These are phyloP conservation scores for Dasysyrphus tricinctus DNA, from an alignment of 2,888 invertebrate species.

Conservation along the genomic window DNA sequence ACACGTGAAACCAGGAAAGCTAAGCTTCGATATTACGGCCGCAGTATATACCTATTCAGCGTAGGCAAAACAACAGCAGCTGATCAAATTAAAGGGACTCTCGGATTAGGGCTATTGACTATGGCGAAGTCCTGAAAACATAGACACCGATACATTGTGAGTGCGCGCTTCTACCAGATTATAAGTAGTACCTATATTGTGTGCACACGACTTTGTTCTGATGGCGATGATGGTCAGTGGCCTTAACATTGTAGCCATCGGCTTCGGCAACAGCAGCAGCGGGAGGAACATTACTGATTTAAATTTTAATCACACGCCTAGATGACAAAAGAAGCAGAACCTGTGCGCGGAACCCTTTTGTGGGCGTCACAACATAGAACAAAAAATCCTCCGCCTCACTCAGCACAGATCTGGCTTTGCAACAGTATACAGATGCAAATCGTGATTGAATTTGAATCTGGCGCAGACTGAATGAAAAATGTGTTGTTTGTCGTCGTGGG, in stretches of 20 bases:
- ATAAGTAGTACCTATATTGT: conserved; percentile 16
- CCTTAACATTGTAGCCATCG: background rate
- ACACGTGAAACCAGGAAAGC: conserved; percentile 47
- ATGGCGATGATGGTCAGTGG: conserved; percentile 60
- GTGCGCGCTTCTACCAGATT: background rate
- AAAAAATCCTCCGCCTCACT: background rate
- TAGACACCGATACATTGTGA: background rate
- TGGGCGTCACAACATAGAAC: conserved; percentile 57
- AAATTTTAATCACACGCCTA: conserved; percentile 68
- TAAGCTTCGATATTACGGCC: conserved; percentile 1
- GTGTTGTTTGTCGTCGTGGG: conserved; percentile 61
- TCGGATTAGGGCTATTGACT: conserved; percentile 37
- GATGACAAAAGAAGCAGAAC: conserved; percentile 51
- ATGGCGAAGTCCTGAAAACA: conserved; percentile 6
- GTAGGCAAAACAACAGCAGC: conserved; percentile 55
- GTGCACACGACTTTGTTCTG: conserved; percentile 62
- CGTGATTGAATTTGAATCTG: conserved; percentile 65
- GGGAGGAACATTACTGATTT: conserved; percentile 66
- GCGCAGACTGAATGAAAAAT: conserved; percentile 60
- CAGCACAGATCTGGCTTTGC: background rate
- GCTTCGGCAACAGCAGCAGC: background rate
- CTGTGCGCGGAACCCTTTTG: conserved; percentile 39
- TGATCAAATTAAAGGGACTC: conserved; percentile 69
- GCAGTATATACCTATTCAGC: background rate
- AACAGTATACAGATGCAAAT: conserved; percentile 37